Percentiles rank a stretch among this genome's conserved stretches.
Conservation (phyloP, 2,113 vertebrate species). For the Poecile atricapillus region DNA sequence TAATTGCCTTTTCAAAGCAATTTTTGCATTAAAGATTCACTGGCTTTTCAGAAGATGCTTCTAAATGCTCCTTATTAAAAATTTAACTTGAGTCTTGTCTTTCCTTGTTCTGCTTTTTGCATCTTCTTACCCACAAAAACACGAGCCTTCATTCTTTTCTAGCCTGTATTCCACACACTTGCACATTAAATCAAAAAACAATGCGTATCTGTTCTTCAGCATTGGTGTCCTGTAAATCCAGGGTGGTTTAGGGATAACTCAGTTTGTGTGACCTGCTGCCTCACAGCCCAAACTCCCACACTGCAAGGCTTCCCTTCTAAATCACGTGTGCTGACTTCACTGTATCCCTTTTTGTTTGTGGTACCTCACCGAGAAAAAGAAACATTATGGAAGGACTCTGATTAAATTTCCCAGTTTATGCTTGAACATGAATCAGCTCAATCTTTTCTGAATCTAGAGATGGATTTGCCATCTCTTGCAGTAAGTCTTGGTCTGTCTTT, state of each 20-base stretch:
- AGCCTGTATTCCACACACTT: not conserved
- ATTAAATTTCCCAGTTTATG: not conserved
- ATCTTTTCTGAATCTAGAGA: not conserved
- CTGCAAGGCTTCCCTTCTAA: not conserved
- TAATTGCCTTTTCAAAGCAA: constrained; percentile 42
- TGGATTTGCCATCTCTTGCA: not conserved
- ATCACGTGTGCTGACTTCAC: not conserved
- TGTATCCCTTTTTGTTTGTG: not conserved
- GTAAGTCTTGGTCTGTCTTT: not conserved
- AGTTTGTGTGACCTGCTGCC: not conserved
- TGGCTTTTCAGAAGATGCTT: constrained; percentile 42
- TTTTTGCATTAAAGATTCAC: constrained; percentile 63
- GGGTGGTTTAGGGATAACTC: not conserved
- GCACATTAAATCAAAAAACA: not conserved
- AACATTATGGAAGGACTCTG: not conserved
- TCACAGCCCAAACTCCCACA: not conserved
- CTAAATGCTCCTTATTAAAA: constrained; percentile 49
- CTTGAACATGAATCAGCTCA: not conserved
- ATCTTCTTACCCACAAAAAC: not conserved
- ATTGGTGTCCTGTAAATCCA: not conserved
- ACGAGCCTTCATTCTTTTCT: not conserved
- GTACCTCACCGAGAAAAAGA: not conserved
- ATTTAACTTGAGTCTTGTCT: constrained; percentile 18
- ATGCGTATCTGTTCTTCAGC: not conserved
- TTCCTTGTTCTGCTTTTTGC: not conserved